Evolutionary conservation across 2,113 vertebrate genomes (phyloP), one percentile per base, ranked within the genome.

Genomic region (Ailurus styani): DNA sequence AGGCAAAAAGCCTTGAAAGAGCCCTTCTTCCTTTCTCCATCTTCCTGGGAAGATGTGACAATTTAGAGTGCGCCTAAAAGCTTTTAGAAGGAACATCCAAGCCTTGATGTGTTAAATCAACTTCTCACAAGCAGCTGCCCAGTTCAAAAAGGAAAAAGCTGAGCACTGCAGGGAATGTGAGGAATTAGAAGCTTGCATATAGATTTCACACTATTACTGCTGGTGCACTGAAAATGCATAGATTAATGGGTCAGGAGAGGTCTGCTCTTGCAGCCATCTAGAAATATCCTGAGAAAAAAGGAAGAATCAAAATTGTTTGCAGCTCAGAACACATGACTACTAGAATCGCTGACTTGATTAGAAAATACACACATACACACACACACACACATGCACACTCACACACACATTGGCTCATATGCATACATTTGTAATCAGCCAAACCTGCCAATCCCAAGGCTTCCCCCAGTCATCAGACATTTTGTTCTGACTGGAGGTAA

Each of bases 401-500:
- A 77, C 66, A 96, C 4, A 89, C 20, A 82, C 12, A 5, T 0
- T 6, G 13, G 34, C 60, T 89, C 64, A 93, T 54, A 50, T 87
- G 91, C 84, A 97, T 94, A 98, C 90, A 97, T 97, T 40, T 96
- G 68, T 93, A 96, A 97, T 97, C 90, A 98, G 70, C 50, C 60
- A 93, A 37, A 23, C 15, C 55, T 93, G 15, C 42, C 95, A 96
- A 86, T 64, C 54, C 42, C 5, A 29, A 54, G 62, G 77, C 50
- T 97, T 88, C 70, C 85, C 93, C 12, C 54, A 77, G 85, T 87
- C 82, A 95, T 47, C 25, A 72, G 84, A 90, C 42, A 72, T 72
- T 92, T 87, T 91, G 20, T 87, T 91, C 77, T 93, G 55, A 89
- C 89, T 75, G 20, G 47, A 93, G 37, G 66, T 97, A 98, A 97